Conservation (phyloP, 2,113 vertebrate genomes). For the Amphilophus citrinellus region DNA sequence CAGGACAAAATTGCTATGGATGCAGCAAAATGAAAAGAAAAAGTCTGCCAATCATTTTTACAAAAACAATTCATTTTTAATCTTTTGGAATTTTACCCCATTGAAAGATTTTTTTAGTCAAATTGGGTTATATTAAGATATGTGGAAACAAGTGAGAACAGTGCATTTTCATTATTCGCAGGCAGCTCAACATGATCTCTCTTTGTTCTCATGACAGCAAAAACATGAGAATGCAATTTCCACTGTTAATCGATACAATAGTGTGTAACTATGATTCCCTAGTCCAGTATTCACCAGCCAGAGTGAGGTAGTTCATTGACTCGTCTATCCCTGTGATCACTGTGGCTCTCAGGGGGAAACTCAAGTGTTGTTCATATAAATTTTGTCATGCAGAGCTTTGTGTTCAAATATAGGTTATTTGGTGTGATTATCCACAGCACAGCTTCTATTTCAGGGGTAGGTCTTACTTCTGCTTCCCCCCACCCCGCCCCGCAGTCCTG, state of each 20-base stretch:
- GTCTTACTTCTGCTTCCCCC: too few species aligned
- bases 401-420: background rate
- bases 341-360: background rate
- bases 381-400: background rate
- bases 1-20: fast-evolving
- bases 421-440: too few species aligned
- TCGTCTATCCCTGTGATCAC: background rate
- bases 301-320: background rate
- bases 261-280: background rate
- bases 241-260: too few species aligned
- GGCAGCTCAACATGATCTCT: background rate
- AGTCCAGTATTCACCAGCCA: background rate
- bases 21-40: background rate
- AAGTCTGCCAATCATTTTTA: background rate
- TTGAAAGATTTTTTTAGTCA: background rate
- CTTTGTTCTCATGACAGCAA: background rate
- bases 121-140: background rate
- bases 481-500: too few species aligned
- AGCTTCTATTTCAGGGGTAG: too few species aligned
- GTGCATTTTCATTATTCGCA: background rate
- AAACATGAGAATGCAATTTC: background rate
- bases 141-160: background rate
- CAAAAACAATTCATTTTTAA: background rate
- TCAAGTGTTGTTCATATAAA: background rate
- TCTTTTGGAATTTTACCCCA: background rate